Base-by-base conservation (phyloP, 2,113 vertebrate species). In the Chloroceryle aenea region DNA sequence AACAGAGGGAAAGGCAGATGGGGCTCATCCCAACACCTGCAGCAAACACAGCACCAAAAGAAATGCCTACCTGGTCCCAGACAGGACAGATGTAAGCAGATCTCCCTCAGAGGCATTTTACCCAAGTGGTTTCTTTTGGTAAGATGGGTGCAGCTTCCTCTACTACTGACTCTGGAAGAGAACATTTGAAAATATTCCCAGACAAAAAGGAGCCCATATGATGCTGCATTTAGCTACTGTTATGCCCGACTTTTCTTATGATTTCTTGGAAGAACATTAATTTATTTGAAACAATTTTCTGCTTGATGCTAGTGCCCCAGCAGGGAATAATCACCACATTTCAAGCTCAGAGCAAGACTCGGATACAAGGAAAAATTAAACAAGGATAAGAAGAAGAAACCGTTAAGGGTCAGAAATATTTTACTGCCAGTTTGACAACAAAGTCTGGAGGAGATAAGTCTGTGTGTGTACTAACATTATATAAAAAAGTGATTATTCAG, bases 401-500 rank as follows among this genome's bases (percentile, higher is more conserved):
- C 78, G 69, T 92, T 96, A 97, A 94, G 86, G 82, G 97, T 95
- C 79, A 93, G 88, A 97, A 95, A 93, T 85, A 77, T 89, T 85
- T 76, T 85, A 88, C 62, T 73, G 59, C 68, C 77, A 27, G 83
- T 95, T 91, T 93, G 97, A 92, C 77, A 96, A 98, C 98, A 98
- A 98, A 98, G 98, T 97, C 72, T 23, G 88, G 90, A 97, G 74
- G 97, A 98, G 97, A 98, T 98, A 98, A 96, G 96, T 94, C 89
- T 72, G 61, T 87, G 97, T 94, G 97, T 95, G 93, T 97, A 98
- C 97, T 85, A 96, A 97, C 94, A 93, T 97, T 95, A 96, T 96
- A 98, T 97, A 98, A 98, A 98, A 98, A 98, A 96, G 95, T 97
- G 85, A 98, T 98, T 98, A 98, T 99, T 99, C 98, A 98, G 97